Evolutionary conservation across 2,113 vertebrate species (phyloP), one percentile per base, ranked within the genome.

Genomic region (Chamaea fasciata): DNA sequence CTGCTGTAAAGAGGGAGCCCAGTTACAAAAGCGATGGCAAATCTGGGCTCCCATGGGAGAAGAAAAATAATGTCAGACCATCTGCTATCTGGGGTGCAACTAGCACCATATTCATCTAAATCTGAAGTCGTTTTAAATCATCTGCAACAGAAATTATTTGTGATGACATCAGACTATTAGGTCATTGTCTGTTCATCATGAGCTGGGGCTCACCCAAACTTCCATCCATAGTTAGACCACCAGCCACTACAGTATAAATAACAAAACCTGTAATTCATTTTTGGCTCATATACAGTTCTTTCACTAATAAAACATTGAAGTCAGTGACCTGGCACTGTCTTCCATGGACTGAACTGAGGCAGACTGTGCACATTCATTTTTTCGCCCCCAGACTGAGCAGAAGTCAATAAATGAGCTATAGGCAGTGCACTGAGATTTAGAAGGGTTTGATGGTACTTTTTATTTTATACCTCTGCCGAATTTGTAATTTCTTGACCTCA

Each of bases 1-100:
- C 50, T 67, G n/a, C 44, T 47, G 28, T 79, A 63, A 64, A 78
- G 47, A 59, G 10, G 33, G 73, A 50, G 23, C 56, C 41, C 33
- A 60, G 1, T 53, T 73, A 59, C 30, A 30, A 30, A 42, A 44
- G 15, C 0, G 0, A 75, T 35, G 41, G 19, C 73, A 18, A 77
- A 69, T 69, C 10, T 81, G 24, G 22, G 23, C 18, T 83, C 31
- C 33, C 4, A 2, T 5, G 13, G 23, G n/a, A 81, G 42, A 69
- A 24, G 27, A 76, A 60, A 77, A 76, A 81, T 39, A 24, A 59
- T 21, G 39, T 52, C 8, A 49, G 55, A 71, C 27, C 41, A 26
- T n/a, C 30, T 52, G 41, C 42, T 89, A 18, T 47, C 33, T 30
- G 18, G 33, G 16, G 21, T 52, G 44, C 23, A 39, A 31, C 18